Evolutionary conservation across 2,888 invertebrate genomes (phyloP), one percentile per base, ranked within the genome.

Genomic region (Amblyjoppa proteus): DNA sequence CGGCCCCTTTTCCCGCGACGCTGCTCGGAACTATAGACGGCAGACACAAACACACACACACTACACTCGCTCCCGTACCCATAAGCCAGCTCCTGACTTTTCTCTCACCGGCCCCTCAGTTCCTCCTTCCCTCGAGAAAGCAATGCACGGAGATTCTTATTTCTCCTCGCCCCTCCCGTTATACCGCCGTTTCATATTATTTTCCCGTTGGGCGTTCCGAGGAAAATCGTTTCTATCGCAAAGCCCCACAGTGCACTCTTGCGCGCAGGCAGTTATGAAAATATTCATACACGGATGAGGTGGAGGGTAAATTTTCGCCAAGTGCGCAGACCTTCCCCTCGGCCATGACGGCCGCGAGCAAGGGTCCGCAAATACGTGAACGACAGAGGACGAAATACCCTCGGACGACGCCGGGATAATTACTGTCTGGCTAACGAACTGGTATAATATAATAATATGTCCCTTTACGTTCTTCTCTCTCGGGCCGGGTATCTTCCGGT

Each of bases 381-480:
- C 76, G 64, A 45, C 76, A 11, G 61, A 45, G 61, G 16, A 56
- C 45, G n/a, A 64, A 34, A 64, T 16, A 76, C 79, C 74, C 83
- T 82, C 61, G 82, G 66, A 77, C 77, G 83, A 84, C 87, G 83
- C 84, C 76, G 81, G 71, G 88, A 88, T 90, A 90, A 90, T 90
- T 89, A 89, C 89, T 86, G 89, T 81, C 88, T 87, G 87, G 81
- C 88, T 90, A 91, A 90, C 90, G 89, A 90, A 90, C 89, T 89
- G 89, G 86, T 87, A 88, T 90, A 90, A 90, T 89, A 86, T 88
- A 90, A 90, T 90, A 89, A 90, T 89, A 85, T 86, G 89, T 89
- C 89, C 88, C 89, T 90, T 90, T 89, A 87, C 84, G 84, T 51
- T 56, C 58, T 76, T 83, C 88, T 78, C 53, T 28, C 79, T 74